Conservation (phyloP, 2,888 invertebrate species). For the Drosophila yooni region DNA sequence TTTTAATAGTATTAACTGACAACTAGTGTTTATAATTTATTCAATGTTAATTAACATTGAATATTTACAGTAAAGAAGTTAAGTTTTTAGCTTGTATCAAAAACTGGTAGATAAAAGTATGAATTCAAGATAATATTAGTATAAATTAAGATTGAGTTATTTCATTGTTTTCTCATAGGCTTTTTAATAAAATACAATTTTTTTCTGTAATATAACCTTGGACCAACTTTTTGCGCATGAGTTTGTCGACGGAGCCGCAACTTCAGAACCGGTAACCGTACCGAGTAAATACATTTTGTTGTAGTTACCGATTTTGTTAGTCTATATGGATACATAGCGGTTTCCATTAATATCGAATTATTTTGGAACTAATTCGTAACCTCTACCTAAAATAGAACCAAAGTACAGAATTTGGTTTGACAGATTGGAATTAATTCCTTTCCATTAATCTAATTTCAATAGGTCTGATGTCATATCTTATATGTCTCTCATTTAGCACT, state of each 20-base stretch:
- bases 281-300: neutral
- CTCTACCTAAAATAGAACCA: neutral
- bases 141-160: neutral
- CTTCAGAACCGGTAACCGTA: neutral
- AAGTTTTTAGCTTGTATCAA: neutral
- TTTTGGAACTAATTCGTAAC: neutral
- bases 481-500: neutral
- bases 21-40: constrained; percentile 1
- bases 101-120: neutral
- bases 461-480: neutral
- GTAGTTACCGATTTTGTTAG: neutral
- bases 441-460: neutral
- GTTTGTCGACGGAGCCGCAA: neutral
- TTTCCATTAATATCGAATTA: neutral
- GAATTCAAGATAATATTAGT: neutral
- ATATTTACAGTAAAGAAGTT: neutral
- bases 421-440: neutral
- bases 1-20: neutral
- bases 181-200: neutral
- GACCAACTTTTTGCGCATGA: neutral
- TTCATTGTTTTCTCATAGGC: neutral
- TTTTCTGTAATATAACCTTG: neutral
- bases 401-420: neutral
- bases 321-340: neutral
- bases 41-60: neutral